Conservation (phyloP, 2,113 vertebrate genomes). For the Carassius gibelio region DNA sequence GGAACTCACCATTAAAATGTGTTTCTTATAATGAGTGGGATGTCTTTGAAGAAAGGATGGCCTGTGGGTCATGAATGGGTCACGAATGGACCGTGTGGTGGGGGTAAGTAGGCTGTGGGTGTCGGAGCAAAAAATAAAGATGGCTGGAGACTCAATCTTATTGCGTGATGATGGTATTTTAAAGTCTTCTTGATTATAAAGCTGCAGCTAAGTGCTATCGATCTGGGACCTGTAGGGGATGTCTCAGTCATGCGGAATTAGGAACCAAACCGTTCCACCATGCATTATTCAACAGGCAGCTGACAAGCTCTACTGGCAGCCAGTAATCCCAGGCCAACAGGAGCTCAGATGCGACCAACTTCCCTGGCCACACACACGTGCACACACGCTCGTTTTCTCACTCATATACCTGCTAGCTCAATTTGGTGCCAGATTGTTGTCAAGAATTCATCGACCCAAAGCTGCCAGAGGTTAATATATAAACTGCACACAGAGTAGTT, state of each 20-base stretch:
- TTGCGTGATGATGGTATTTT: conserved; percentile 78
- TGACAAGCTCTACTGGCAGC: conserved; percentile 68
- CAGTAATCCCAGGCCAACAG: conserved; percentile 72
- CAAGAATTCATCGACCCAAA: conserved; percentile 47
- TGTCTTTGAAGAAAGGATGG: conserved; percentile 41
- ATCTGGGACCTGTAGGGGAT: conserved; percentile 74
- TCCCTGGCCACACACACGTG: neutral
- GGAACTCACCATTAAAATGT: conserved; percentile 50
- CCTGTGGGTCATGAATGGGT: neutral
- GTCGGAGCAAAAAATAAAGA: conserved; percentile 34
- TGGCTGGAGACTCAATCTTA: conserved; percentile 70
- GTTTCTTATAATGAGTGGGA: conserved; percentile 32
- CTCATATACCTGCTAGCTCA: conserved; percentile 3
- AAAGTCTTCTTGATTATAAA: conserved; percentile 79
- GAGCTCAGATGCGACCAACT: conserved; percentile 64
- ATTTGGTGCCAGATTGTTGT: conserved; percentile 33
- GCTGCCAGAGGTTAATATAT: conserved; percentile 52
- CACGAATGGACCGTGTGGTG: neutral
- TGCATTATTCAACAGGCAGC: conserved; percentile 84
- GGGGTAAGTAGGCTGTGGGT: conserved; percentile 3
- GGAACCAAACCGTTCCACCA: conserved; percentile 76
- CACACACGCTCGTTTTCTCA: neutral
- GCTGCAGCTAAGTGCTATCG: conserved; percentile 87
- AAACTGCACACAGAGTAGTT: conserved; percentile 22
- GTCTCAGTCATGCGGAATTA: conserved; percentile 79